phyloP scores from a whole-genome alignment of 2,888 invertebrate species.

The Clepsis dumicolana region DNA sequence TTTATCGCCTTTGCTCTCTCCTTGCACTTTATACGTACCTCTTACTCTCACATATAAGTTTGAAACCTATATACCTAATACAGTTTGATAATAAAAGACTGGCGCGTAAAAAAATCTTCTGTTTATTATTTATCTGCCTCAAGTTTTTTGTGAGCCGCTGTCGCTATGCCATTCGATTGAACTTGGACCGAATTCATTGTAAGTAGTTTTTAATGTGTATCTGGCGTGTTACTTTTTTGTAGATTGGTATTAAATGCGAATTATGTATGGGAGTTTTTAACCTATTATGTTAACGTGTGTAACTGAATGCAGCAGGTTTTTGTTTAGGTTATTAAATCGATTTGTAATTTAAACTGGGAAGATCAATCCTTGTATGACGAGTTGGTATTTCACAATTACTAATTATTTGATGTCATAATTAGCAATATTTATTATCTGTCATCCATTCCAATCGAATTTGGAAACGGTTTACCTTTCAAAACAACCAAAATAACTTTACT shows the following conservation, averaged over 20 bases:
- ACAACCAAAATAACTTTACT: no score
- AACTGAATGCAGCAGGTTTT: constrained; percentile 5
- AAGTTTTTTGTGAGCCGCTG: constrained; percentile 44
- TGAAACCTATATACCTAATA: not conserved
- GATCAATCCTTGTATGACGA: not conserved
- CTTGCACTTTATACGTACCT: no score
- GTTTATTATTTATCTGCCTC: constrained; percentile 6
- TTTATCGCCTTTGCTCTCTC: not conserved
- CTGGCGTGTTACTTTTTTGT: constrained; percentile 54
- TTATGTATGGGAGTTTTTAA: constrained; percentile 40
- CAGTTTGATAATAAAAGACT: constrained; percentile 2
- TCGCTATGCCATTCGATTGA: constrained; percentile 51
- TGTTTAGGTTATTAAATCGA: not conserved
- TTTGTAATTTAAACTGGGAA: constrained; percentile 26
- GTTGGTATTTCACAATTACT: no score
- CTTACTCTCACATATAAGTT: no score
- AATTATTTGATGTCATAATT: no score
- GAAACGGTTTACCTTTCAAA: no score
- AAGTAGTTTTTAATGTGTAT: constrained; percentile 65
- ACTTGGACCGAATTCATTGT: constrained; percentile 74
- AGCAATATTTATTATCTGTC: no score
- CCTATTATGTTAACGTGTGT: constrained; percentile 31
- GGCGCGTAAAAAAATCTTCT: not conserved
- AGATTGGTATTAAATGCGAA: constrained; percentile 40
- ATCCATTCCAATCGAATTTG: no score